These are phyloP conservation scores for Mimumesa dahlbomi DNA, from an alignment of 2,888 invertebrate species.

Conservation along the genomic window DNA sequence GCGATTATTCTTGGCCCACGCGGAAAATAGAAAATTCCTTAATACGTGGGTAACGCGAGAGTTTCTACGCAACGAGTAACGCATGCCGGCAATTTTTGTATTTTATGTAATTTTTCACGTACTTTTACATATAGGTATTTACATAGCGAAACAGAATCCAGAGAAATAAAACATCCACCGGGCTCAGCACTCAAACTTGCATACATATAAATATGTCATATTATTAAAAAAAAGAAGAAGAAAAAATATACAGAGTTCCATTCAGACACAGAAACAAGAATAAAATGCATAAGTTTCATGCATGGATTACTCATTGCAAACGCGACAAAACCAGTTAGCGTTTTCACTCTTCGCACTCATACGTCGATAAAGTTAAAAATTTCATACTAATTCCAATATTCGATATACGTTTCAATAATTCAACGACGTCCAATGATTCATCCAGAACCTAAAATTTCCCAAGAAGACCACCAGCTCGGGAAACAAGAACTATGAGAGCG, in stretches of 20 bases:
- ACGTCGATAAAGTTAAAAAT: too few relatives aligned
- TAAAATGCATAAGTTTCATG: constrained; percentile 40
- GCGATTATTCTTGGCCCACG: constrained; percentile 33
- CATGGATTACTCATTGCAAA: constrained; percentile 43
- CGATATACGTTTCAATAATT: too few relatives aligned
- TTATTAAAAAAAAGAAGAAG: constrained; percentile 35
- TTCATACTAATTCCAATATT: too few relatives aligned
- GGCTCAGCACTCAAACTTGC: constrained; percentile 38
- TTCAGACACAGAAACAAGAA: constrained; percentile 39
- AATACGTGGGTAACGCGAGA: neutral
- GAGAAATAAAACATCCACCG: constrained; percentile 37
- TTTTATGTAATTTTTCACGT: constrained; percentile 29
- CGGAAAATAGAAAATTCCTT: neutral
- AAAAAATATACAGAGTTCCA: constrained; percentile 36
- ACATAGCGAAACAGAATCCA: constrained; percentile 29
- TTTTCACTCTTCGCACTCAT: neutral
- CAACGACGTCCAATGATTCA: too few relatives aligned
- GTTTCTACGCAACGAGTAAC: constrained; percentile 37
- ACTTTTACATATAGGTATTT: constrained; percentile 31
- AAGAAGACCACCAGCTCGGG: too few relatives aligned
- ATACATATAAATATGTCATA: constrained; percentile 41
- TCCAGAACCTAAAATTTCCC: too few relatives aligned
- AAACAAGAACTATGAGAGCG: neutral
- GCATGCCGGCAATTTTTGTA: constrained; percentile 24
- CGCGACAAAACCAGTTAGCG: neutral